Evolutionary conservation across 2,797 vertebrate species (phyloP), one percentile per base, ranked within the genome.

Genomic region (Anguilla megastoma): DNA sequence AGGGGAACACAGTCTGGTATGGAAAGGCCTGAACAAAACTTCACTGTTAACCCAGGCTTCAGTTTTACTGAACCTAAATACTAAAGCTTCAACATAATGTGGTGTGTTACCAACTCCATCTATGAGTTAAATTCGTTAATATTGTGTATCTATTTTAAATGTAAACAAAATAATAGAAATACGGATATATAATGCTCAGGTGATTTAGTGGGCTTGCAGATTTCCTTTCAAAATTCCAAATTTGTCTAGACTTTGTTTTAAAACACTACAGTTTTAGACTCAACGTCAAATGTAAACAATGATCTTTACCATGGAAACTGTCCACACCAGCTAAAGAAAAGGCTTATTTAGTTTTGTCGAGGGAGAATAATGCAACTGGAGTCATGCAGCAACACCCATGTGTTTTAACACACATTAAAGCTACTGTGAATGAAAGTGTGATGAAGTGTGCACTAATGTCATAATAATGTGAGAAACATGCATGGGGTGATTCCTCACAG

Each of bases 241-340:
- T n/a, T 6, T 7, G 88, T 89, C 87, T 86, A 88, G 88, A 89
- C 88, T 76, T n/a, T 2, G 18, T 7, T 33, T 54, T 89, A 58
- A 56, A 45, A 84, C n/a, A 48, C 76, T 66, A 52, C 56, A 82
- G 30, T 48, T 66, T 85, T 85, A 58, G 74, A 63, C 24, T 88
- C 48, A 85, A 89, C 91, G 87, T 91, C 79, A 89, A 48, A 45
- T 85, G 79, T 91, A 93, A 93, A 92, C 90, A 92, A 33, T 86
- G 84, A 90, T 83, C 56, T 86, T 85, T 90, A 85, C 74, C 91
- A 89, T 93, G 90, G 91, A 87, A 91, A 94, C 90, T 48, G 0
- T 90, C 74, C 88, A 87, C 88, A 89, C 85, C 69, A 89, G 87
- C 93, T 76, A 86, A 71, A 90, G 87, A 91, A 92, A 91, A 80